These are phyloP conservation scores for Acrobasis repandana DNA, from an alignment of 2,888 invertebrate species.

Conservation along the genomic window DNA sequence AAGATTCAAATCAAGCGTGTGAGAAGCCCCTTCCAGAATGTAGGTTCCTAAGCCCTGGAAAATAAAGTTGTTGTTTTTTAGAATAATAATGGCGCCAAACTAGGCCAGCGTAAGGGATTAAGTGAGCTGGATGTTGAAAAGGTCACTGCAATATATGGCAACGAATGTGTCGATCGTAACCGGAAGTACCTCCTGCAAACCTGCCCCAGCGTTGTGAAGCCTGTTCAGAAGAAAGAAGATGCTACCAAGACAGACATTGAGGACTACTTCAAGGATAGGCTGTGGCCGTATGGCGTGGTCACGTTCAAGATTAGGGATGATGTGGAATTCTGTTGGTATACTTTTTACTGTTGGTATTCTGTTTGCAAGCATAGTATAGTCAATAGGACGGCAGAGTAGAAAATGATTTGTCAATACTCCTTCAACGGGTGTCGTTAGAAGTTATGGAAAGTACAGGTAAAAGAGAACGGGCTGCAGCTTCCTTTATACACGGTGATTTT, in stretches of 20 bases:
- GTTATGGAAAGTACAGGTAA: too few species aligned
- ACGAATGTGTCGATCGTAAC: slow-evolving; percentile 63
- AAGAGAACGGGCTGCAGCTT: too few species aligned
- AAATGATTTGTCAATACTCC: too few species aligned
- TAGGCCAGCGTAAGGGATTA: slow-evolving; percentile 68
- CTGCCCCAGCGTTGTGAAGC: slow-evolving; percentile 62
- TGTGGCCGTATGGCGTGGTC: slow-evolving; percentile 65
- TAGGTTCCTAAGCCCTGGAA: too few species aligned
- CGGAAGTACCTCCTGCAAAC: slow-evolving; percentile 63
- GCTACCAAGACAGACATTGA: slow-evolving; percentile 46
- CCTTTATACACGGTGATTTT: too few species aligned
- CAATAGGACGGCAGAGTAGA: too few species aligned
- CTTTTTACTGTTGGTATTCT: slow-evolving; percentile 23
- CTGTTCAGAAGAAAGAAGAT: slow-evolving; percentile 16
- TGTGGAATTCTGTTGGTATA: slow-evolving; percentile 64
- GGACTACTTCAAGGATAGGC: slow-evolving; percentile 55
- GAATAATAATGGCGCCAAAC: slow-evolving; percentile 41
- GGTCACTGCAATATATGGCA: slow-evolving; percentile 55
- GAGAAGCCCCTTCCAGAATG: too few species aligned
- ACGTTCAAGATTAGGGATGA: slow-evolving; percentile 56
- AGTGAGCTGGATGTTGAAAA: slow-evolving; percentile 67
- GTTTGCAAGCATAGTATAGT: neutral
- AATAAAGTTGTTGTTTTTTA: neutral
- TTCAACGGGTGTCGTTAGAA: too few species aligned
- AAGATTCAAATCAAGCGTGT: too few species aligned